phyloP scores from a whole-genome alignment of 2,113 vertebrate genomes.

The Tragelaphus scriptus region DNA sequence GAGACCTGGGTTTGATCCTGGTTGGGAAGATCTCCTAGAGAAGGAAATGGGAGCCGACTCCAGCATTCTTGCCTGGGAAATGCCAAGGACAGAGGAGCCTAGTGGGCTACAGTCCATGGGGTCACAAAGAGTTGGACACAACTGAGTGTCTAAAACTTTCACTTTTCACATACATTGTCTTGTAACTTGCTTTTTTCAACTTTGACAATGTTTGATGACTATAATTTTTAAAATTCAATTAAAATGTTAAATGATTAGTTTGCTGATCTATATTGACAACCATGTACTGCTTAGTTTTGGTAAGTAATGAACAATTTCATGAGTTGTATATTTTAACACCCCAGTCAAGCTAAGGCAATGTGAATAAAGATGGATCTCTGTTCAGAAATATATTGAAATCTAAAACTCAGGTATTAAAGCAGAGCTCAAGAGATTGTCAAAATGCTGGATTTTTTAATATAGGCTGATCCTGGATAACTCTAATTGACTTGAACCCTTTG shows the following conservation, averaged over 20 bases:
- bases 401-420: not conserved
- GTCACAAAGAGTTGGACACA: not conserved
- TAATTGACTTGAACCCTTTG: conserved; percentile 21
- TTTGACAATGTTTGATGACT: not conserved
- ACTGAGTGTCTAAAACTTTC: not conserved
- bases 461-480: not conserved
- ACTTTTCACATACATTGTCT: not conserved
- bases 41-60: not conserved
- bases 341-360: not conserved
- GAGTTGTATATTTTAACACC: not conserved
- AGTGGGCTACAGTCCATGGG: not conserved
- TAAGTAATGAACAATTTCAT: not conserved
- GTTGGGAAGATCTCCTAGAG: not conserved
- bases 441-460: conserved; percentile 4
- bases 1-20: not conserved
- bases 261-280: not conserved
- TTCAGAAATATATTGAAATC: not conserved
- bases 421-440: conserved; percentile 10
- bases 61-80: not conserved
- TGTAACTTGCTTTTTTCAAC: not conserved
- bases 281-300: not conserved
- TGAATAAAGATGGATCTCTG: not conserved
- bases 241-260: not conserved
- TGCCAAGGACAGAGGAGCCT: not conserved
- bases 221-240: conserved; percentile 9